Evolutionary conservation across 2,888 invertebrate genomes (phyloP).

Genomic region (Coleophora deauratella): DNA sequence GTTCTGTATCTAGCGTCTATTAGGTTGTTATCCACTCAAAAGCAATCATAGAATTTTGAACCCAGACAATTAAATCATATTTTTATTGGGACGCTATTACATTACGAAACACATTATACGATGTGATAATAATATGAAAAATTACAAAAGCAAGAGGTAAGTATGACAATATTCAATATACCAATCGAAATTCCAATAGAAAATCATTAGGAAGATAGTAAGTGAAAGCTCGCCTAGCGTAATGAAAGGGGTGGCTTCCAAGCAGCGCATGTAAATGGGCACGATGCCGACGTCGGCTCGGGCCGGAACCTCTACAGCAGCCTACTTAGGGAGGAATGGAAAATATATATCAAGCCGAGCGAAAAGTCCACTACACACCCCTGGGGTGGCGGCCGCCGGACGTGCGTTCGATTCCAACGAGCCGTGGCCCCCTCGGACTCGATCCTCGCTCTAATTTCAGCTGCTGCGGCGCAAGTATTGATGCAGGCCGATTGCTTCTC

Average conservation of each 20-base stretch:
- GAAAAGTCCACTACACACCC: conserved; percentile 72
- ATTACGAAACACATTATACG: too few relatives aligned
- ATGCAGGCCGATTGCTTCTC: conserved; percentile 22
- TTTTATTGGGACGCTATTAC: too few relatives aligned
- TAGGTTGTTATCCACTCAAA: too few relatives aligned
- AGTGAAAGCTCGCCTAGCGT: not conserved
- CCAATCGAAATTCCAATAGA: too few relatives aligned
- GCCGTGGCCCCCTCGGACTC: conserved; percentile 44
- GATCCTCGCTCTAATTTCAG: conserved; percentile 26
- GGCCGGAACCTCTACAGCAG: conserved; percentile 56
- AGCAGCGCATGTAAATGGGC: conserved; percentile 57
- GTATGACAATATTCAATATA: too few relatives aligned
- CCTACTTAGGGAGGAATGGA: conserved; percentile 67
- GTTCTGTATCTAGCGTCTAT: too few relatives aligned
- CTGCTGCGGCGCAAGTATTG: conserved; percentile 16
- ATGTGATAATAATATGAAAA: too few relatives aligned
- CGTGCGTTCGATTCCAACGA: conserved; percentile 73
- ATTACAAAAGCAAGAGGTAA: too few relatives aligned
- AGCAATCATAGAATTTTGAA: too few relatives aligned
- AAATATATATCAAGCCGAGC: conserved; percentile 71
- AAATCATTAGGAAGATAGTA: too few relatives aligned
- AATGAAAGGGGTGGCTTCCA: conserved; percentile 32
- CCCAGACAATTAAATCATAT: too few relatives aligned
- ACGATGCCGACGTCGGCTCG: conserved; percentile 28
- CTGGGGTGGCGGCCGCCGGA: conserved; percentile 47